Conservation (phyloP, 2,797 vertebrate species). For the Numenius phaeopus region DNA sequence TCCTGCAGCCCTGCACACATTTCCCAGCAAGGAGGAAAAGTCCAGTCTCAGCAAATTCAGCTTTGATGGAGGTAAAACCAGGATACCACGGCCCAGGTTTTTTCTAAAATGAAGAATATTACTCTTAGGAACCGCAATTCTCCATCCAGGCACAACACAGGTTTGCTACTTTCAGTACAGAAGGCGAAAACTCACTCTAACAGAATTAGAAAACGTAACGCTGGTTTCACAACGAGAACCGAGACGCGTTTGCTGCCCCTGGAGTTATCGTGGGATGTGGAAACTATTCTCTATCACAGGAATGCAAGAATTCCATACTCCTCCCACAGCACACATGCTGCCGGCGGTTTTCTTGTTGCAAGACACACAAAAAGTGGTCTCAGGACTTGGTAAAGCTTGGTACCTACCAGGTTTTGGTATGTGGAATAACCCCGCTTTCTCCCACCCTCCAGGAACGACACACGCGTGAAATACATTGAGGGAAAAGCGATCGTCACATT, state of each 20-base stretch:
- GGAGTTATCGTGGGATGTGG: conserved; percentile 56
- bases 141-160: fast-evolving
- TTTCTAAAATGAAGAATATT: neutral
- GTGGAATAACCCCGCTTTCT: neutral
- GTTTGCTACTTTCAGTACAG: neutral
- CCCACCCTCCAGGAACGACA: neutral
- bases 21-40: neutral
- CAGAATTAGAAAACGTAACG: fast-evolving
- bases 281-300: conserved; percentile 12
- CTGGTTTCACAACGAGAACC: neutral
- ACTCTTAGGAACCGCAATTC: neutral
- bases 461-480: fast-evolving
- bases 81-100: neutral
- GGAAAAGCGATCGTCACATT: fast-evolving
- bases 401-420: neutral
- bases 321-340: conserved; percentile 49
- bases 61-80: neutral
- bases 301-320: conserved; percentile 40
- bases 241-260: neutral
- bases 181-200: neutral
- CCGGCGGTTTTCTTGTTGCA: neutral
- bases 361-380: fast-evolving
- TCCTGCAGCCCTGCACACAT: neutral
- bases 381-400: neutral
- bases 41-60: neutral